These are phyloP conservation scores for Calephelis nemesis DNA, from an alignment of 1,140 invertebrate genomes.

Conservation along the genomic window DNA sequence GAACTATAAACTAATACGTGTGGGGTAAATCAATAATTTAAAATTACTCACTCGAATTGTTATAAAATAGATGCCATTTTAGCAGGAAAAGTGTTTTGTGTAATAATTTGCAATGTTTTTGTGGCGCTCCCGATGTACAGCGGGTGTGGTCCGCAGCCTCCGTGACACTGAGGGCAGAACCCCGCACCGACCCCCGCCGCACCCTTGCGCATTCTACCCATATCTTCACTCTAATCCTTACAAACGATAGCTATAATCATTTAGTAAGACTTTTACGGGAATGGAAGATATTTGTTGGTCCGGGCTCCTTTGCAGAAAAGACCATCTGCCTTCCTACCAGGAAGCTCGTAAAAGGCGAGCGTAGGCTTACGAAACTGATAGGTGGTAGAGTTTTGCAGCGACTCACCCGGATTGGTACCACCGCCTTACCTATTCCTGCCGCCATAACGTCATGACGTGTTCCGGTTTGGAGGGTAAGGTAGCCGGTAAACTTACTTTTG, in stretches of 20 bases:
- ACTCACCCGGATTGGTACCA: too few species aligned
- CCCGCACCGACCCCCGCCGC: constrained; percentile 39
- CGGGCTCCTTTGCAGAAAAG: too few species aligned
- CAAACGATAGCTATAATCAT: constrained; percentile 40
- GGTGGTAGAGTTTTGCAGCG: too few species aligned
- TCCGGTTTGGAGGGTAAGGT: too few species aligned
- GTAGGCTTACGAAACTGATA: too few species aligned
- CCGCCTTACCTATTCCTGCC: too few species aligned
- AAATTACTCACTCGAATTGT: not conserved
- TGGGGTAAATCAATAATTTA: not conserved
- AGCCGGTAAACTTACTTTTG: too few species aligned
- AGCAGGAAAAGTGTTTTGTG: not conserved
- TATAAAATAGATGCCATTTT: not conserved
- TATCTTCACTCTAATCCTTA: constrained; percentile 61
- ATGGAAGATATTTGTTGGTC: too few species aligned
- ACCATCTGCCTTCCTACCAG: too few species aligned
- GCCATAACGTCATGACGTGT: too few species aligned
- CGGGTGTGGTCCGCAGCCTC: constrained; percentile 64
- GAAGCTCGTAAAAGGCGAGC: too few species aligned
- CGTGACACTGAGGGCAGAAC: constrained; percentile 64
- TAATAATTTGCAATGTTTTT: constrained; percentile 37
- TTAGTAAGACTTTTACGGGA: constrained; percentile 8
- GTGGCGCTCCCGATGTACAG: constrained; percentile 37
- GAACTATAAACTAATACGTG: not conserved
- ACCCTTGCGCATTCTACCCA: constrained; percentile 46